Conservation (phyloP, 1,140 invertebrate genomes). For the Scaptomyza graminum region DNA sequence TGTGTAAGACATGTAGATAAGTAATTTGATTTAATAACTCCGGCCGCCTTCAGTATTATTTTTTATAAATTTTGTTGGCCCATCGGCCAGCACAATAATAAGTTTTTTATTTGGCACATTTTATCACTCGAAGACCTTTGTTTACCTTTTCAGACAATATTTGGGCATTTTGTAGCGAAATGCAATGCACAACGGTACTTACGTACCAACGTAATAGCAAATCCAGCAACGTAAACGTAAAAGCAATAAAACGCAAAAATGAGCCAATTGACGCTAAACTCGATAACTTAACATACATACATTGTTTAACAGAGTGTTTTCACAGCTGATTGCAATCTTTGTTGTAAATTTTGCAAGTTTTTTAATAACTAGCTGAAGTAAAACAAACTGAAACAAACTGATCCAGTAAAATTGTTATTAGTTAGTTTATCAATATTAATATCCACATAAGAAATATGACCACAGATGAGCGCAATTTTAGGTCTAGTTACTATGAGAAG, state of each 20-base stretch:
- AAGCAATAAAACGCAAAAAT: not conserved
- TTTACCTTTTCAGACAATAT: slow-evolving; percentile 55
- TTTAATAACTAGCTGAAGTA: not conserved
- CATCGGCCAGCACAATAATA: not conserved
- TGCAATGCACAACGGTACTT: slow-evolving; percentile 46
- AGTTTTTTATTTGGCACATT: slow-evolving; percentile 5
- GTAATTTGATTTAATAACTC: slow-evolving; percentile 15
- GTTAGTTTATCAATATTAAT: too few species aligned
- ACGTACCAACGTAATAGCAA: slow-evolving; percentile 41
- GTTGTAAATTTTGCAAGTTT: not conserved
- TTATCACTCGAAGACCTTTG: slow-evolving; percentile 22
- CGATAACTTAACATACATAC: slow-evolving; percentile 13
- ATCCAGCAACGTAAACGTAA: slow-evolving; percentile 31
- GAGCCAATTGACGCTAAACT: slow-evolving; percentile 6
- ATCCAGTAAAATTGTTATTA: not conserved
- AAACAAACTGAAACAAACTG: not conserved
- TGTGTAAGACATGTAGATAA: slow-evolving; percentile 13
- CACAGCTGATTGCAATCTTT: not conserved
- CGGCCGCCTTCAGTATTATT: not conserved
- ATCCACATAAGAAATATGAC: slow-evolving; percentile 72
- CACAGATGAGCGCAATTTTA: slow-evolving; percentile 92
- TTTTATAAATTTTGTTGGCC: not conserved
- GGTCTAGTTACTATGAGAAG: slow-evolving; percentile 93
- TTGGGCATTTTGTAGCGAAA: slow-evolving; percentile 52
- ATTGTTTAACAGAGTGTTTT: not conserved